Evolutionary conservation across 2,113 vertebrate genomes (phyloP), one percentile per base, ranked within the genome.

Genomic region (Aegotheles bennettii): DNA sequence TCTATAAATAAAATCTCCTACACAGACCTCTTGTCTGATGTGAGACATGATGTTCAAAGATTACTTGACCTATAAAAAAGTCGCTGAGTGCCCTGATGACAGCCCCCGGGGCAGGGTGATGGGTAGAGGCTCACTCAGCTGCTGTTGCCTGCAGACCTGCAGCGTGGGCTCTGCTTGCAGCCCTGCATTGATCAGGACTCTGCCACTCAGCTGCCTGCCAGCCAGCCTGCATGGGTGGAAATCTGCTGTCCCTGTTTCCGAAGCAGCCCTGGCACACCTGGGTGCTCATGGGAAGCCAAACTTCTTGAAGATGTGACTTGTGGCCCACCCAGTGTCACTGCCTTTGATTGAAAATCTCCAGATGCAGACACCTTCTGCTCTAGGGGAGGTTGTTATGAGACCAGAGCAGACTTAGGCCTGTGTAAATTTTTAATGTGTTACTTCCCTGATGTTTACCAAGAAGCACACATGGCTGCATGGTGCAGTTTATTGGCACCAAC

Each of bases 231-330:
- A 6, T 16, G 4, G 48, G 6, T 4, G 4, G 68, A 40, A 23
- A 25, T 5, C 45, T 7, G 45, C 24, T 3, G 0, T 2, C 24
- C 1, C 2, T 4, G 47, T 4, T 8, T 6, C 33, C 3, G 43
- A 23, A 31, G 64, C 59, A 23, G 75, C 6, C 0, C n/a, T 20
- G 35, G 36, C 45, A 50, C 35, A 24, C 7, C 13, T 6, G 73
- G 57, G 3, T 24, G 35, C 33, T 26, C 1, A 0, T 1, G 2
- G 43, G 35, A 25, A 21, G 16, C 23, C 40, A 4, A 5, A 23
- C 11, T 33, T 20, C 17, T 20, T 12, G 28, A 5, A 40, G 23
- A 3, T 2, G 11, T 2, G 16, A 9, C 31, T 19, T 2, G 28
- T 9, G 82, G 31, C 42, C n/a, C 36, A 28, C 5, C 12, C 1